Evolutionary conservation across 2,888 invertebrate species (phyloP).

Genomic region (Maniola hyperantus): DNA sequence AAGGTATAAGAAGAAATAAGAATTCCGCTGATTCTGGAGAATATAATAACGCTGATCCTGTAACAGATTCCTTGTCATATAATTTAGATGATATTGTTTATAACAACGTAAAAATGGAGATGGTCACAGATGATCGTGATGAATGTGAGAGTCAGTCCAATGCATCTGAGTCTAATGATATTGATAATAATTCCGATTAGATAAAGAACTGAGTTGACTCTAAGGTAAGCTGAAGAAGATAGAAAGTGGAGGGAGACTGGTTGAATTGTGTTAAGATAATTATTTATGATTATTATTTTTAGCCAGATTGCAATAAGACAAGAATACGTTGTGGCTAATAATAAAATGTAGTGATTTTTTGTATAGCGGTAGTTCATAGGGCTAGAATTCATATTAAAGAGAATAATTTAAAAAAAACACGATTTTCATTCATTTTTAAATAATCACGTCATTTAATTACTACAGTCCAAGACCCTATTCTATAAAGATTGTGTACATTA

Average conservation of each 20-base stretch:
- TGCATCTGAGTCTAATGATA: constrained; percentile 22
- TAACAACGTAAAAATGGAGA: constrained; percentile 25
- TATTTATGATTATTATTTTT: no score
- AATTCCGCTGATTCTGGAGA: neutral
- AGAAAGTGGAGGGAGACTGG: neutral
- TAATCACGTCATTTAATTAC: no score
- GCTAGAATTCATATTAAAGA: no score
- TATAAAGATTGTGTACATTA: no score
- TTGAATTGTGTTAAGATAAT: no score
- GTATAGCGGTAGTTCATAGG: no score
- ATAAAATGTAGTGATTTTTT: no score
- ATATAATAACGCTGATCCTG: constrained; percentile 17
- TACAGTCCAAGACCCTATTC: no score
- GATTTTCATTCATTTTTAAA: no score
- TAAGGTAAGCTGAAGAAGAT: neutral
- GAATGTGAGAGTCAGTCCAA: neutral
- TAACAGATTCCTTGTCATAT: constrained; percentile 23
- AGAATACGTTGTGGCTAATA: no score
- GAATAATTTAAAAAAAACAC: no score
- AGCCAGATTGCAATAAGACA: no score
- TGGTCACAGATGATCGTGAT: constrained; percentile 10
- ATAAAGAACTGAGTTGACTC: neutral
- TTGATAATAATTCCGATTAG: constrained; percentile 25
- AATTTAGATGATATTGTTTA: constrained; percentile 14
- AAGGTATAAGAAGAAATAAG: constrained; percentile 32